These are phyloP conservation scores for Anthophora plumipes DNA, from an alignment of 2,888 invertebrate genomes.

Conservation along the genomic window DNA sequence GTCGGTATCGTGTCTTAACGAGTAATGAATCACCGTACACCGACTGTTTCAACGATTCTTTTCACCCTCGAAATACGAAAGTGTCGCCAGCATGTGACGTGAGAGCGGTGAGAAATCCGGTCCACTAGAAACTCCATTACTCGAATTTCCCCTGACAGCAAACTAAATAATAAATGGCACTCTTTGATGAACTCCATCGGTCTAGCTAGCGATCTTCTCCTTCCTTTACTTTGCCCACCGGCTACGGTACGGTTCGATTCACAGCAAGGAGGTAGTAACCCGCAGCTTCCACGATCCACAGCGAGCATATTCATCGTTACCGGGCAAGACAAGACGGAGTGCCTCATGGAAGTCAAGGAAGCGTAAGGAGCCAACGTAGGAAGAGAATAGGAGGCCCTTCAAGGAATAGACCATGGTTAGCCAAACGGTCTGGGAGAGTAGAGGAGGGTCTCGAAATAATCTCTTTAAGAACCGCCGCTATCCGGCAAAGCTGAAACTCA, in stretches of 20 bases:
- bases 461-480: slow-evolving; percentile 69
- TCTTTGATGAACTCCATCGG: slow-evolving; percentile 41
- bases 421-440: slow-evolving; percentile 54
- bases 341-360: slow-evolving; percentile 65
- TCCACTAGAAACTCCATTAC: slow-evolving; percentile 10
- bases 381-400: slow-evolving; percentile 65
- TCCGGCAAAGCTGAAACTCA: slow-evolving; percentile 57
- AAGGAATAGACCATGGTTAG: slow-evolving; percentile 65
- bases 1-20: too few relatives aligned
- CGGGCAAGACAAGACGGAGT: slow-evolving; percentile 59
- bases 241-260: slow-evolving; percentile 32
- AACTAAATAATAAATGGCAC: slow-evolving; percentile 33
- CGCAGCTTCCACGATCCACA: slow-evolving; percentile 33
- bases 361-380: slow-evolving; percentile 56
- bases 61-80: not conserved
- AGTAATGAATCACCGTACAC: too few relatives aligned
- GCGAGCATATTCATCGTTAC: slow-evolving; percentile 64
- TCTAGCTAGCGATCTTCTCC: slow-evolving; percentile 8
- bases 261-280: slow-evolving; percentile 33
- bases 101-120: not conserved
- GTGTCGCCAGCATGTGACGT: not conserved
- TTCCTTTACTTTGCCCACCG: slow-evolving; percentile 12
- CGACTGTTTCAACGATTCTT: not conserved
- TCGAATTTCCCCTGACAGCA: slow-evolving; percentile 5
- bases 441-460: slow-evolving; percentile 69